A percentile compares a stretch with the other conserved stretches of the same genome.
Evolutionary conservation across 1,140 invertebrate species (phyloP).

Genomic region (Lordiphosa mommai): DNA sequence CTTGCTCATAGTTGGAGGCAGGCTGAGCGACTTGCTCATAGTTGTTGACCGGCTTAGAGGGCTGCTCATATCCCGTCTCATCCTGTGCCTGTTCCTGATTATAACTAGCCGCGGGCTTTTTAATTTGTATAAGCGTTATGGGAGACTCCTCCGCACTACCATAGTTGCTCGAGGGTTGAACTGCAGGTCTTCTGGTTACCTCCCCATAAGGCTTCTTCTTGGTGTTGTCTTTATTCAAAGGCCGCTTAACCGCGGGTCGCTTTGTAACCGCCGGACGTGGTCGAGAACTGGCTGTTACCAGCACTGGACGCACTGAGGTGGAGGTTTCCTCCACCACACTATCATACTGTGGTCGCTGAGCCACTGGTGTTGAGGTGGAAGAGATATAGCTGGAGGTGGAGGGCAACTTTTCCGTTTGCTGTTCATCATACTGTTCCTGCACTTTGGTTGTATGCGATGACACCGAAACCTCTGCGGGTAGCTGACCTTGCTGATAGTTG

Average conservation of each 20-base stretch:
- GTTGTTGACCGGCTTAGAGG: not conserved
- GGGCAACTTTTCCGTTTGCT: slow-evolving; percentile 25
- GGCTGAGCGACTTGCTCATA: not conserved
- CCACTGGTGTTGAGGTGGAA: slow-evolving; percentile 17
- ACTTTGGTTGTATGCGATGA: slow-evolving; percentile 74
- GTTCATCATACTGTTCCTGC: slow-evolving; percentile 45
- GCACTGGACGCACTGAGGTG: slow-evolving; percentile 37
- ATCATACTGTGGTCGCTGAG: slow-evolving; percentile 49
- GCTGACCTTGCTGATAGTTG: slow-evolving; percentile 14
- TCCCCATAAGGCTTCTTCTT: slow-evolving; percentile 28
- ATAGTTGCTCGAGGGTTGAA: slow-evolving; percentile 2
- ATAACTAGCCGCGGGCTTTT: slow-evolving; percentile 34
- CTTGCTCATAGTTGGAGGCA: slow-evolving; percentile 2
- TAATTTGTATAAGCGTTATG: slow-evolving; percentile 48
- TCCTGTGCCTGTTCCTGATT: slow-evolving; percentile 4
- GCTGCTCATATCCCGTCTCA: no score
- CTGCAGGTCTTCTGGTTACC: slow-evolving; percentile 21
- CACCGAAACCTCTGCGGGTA: slow-evolving; percentile 66
- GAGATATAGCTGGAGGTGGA: slow-evolving; percentile 36
- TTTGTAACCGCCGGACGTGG: slow-evolving; percentile 52
- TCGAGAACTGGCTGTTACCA: slow-evolving; percentile 55
- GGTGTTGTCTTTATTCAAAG: slow-evolving; percentile 21
- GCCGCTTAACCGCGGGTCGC: slow-evolving; percentile 27
- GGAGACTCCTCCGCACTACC: slow-evolving; percentile 30
- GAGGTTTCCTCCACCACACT: slow-evolving; percentile 15